Evolutionary conservation across 2,797 vertebrate species (phyloP), one percentile per base, ranked within the genome.

Genomic region (Pipistrellus pipistrellus): DNA sequence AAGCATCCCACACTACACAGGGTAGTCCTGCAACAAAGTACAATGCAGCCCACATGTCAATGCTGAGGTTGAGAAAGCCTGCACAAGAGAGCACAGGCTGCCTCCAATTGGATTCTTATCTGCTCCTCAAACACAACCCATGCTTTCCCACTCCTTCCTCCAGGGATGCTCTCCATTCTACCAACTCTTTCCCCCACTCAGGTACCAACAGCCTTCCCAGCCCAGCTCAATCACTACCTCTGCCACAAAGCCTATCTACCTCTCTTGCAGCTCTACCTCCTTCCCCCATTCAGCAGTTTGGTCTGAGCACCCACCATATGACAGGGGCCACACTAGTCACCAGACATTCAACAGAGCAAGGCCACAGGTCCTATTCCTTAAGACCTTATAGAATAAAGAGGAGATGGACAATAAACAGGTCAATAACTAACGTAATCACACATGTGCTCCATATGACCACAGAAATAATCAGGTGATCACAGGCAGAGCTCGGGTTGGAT

Each of bases 261-360:
- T 46, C 46, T 23, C 27, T 35, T 9, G 83, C 46, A 35, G 41
- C 46, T 84, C 46, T 20, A 18, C 27, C 35, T 44, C 69, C 55
- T 41, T 23, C 41, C 12, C 30, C 77, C 66, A 38, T 15, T 72
- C 18, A 32, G 71, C 17, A n/a, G 38, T 62, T 20, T 18, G 17
- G 23, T 71, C 35, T 51, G 38, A 75, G 41, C 8, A 66, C 7
- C 20, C 6, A 7, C 35, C 62, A 20, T 23, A 21, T 1, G 32
- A 20, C 17, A 57, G 1, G 17, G 3, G 57, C 27, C 32, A 7
- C 0, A 0, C n/a, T 15, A 17, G 35, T 51, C 18, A 0, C 27
- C 48, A 23, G 77, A 48, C 20, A 35, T 14, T 77, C 62, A 73
- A 41, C 20, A 21, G 76, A 27, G 6, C 41, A 87, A 41, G 62